Evolutionary conservation across 2,888 invertebrate species (phyloP), one percentile per base, ranked within the genome.

Genomic region (Malachius bipustulatus): DNA sequence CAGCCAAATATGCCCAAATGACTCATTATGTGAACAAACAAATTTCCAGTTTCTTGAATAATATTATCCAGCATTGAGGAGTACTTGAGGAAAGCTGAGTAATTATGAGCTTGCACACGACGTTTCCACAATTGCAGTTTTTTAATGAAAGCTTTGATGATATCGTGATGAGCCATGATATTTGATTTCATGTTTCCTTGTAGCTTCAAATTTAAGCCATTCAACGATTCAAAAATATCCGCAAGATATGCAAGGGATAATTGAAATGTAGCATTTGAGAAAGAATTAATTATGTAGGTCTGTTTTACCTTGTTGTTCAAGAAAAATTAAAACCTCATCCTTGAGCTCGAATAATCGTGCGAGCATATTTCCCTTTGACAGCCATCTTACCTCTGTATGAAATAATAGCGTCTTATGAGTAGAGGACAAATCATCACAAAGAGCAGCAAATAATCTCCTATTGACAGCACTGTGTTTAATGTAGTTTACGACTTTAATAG

Each of bases 311-410:
- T n/a, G n/a, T n/a, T n/a, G n/a, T n/a, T n/a, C n/a, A n/a, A n/a
- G n/a, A n/a, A n/a, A n/a, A n/a, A n/a, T n/a, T n/a, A n/a, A n/a
- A n/a, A n/a, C n/a, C n/a, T n/a, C n/a, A n/a, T n/a, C n/a, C n/a
- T n/a, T n/a, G n/a, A 15, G 36, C 27, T 36, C 26, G 24, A 30
- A 35, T 15, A 32, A 36, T 13, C 36, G 31, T 4, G 10, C n/a
- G 6, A 36, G 16, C 32, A 34, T 29, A 8, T 34, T 32, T 3
- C 28, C 37, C 19, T 37, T 32, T 12, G 37, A 37, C 14, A 37
- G 28, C 33, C 32, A 37, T 4, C 27, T 32, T 15, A 32, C 37
- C 31, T 37, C 32, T 11, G 32, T 37, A 14, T 32, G 32, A 12
- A 37, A 37, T 2, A 37, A 29, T 10, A 37, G 32, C 10, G 11